A percentile compares a stretch with the other conserved stretches of the same genome.
phyloP scores from a whole-genome alignment of 2,888 invertebrate species.

The Polydrusus cervinus region DNA sequence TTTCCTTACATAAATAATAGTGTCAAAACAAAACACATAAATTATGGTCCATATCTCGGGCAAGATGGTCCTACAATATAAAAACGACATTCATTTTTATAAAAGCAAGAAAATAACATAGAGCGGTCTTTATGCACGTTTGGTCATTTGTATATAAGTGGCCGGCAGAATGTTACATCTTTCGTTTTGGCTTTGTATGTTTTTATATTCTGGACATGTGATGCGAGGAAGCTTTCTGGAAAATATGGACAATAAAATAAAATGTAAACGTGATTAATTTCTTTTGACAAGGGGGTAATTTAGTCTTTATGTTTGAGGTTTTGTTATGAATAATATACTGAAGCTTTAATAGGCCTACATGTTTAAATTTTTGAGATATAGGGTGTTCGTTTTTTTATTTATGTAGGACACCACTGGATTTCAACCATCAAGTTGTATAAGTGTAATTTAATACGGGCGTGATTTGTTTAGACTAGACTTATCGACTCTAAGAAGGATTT shows the following conservation, averaged over 20 bases:
- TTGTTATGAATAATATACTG: neutral
- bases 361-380: no score
- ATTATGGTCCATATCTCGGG: slow-evolving; percentile 26
- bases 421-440: no score
- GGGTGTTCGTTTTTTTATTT: no score
- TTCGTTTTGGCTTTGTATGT: slow-evolving; percentile 23
- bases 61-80: slow-evolving; percentile 32
- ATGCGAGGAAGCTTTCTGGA: neutral
- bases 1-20: slow-evolving; percentile 29
- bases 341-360: no score
- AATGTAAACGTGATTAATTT: slow-evolving; percentile 8
- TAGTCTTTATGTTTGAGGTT: neutral
- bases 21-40: slow-evolving; percentile 30
- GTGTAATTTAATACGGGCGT: no score
- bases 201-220: slow-evolving; percentile 24
- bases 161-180: slow-evolving; percentile 23
- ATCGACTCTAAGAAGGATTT: no score
- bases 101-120: slow-evolving; percentile 30
- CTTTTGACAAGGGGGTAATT: neutral
- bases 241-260: slow-evolving; percentile 19
- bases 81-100: slow-evolving; percentile 41
- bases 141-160: slow-evolving; percentile 39
- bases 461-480: no score
- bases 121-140: slow-evolving; percentile 37
- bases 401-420: no score